These are phyloP conservation scores for Tipula helvola DNA, from an alignment of 2,888 invertebrate species.

Conservation along the genomic window DNA sequence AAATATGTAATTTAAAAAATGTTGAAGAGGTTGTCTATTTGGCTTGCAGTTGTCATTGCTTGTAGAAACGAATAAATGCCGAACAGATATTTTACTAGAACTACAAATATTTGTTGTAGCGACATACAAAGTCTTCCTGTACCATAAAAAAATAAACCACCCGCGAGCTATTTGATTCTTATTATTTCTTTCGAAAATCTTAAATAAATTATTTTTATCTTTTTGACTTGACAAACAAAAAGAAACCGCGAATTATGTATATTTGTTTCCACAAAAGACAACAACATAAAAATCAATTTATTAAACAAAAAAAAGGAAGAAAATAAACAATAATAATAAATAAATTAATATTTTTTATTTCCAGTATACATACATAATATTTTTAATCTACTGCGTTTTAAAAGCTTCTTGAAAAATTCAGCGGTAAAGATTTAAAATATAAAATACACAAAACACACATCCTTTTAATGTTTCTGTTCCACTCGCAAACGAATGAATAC, in stretches of 20 bases:
- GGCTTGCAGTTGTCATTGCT: too few species aligned
- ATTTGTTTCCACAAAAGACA: not conserved
- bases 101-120: not conserved
- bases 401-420: not conserved
- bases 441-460: not conserved
- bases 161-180: not conserved
- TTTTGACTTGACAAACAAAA: not conserved
- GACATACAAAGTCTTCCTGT: not conserved
- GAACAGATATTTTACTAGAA: too few species aligned
- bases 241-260: not conserved
- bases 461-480: not conserved
- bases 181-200: not conserved
- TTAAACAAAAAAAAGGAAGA: not conserved
- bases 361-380: not conserved
- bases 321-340: not conserved
- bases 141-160: not conserved
- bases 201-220: not conserved
- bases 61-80: too few species aligned
- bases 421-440: not conserved
- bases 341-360: not conserved
- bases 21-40: too few species aligned
- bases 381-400: not conserved
- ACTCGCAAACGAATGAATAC: not conserved
- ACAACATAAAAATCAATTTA: not conserved
- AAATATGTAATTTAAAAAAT: too few species aligned